Conservation (phyloP, 2,797 vertebrate genomes). For the Australoheros facetus region DNA sequence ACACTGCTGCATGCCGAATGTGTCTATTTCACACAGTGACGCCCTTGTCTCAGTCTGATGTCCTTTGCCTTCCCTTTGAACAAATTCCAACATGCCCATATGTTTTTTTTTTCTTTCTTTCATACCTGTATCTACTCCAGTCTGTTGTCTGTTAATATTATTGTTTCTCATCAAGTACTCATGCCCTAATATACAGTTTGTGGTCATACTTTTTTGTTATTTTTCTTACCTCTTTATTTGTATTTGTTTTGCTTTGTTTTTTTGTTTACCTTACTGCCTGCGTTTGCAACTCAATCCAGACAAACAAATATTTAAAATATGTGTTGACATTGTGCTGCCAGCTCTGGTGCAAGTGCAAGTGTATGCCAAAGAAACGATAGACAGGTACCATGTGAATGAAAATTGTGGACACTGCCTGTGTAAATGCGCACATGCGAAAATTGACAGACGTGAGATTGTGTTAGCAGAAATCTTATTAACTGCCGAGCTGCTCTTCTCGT, state of each 20-base stretch:
- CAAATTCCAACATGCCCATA: constrained; percentile 29
- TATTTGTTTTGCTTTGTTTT: too few species aligned
- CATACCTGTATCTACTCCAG: neutral
- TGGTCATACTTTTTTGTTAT: neutral
- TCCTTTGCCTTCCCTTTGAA: constrained; percentile 6
- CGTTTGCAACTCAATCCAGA: neutral
- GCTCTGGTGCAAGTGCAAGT: neutral
- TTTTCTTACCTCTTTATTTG: neutral
- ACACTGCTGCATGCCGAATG: neutral
- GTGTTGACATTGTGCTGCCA: constrained; percentile 8
- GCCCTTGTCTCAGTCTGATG: neutral
- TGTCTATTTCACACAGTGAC: constrained; percentile 18
- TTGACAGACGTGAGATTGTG: constrained; percentile 31
- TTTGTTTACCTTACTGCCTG: neutral
- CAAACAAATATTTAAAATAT: neutral
- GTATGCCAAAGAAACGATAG: neutral
- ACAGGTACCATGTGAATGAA: neutral
- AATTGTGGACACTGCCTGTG: neutral
- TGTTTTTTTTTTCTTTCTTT: neutral
- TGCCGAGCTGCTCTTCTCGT: constrained; percentile 23
- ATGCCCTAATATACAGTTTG: neutral
- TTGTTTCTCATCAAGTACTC: neutral
- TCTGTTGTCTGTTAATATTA: neutral
- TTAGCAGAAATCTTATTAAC: constrained; percentile 62
- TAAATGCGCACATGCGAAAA: constrained; percentile 13